These are phyloP conservation scores for Microplitis deprimator DNA, from an alignment of 2,888 invertebrate genomes.

Conservation along the genomic window DNA sequence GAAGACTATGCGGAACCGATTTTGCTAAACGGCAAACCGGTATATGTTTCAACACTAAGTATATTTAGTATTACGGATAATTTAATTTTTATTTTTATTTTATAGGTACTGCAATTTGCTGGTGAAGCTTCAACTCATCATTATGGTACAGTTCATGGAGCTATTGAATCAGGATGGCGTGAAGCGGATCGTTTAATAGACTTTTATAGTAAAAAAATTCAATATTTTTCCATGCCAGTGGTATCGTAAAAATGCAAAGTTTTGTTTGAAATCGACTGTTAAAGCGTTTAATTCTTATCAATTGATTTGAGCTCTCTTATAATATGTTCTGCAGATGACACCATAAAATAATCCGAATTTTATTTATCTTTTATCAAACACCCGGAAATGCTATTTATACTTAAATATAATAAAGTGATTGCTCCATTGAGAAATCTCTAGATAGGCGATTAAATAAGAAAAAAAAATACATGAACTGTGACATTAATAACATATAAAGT, in stretches of 20 bases:
- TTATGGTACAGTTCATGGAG: constrained; percentile 80
- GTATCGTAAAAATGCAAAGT: neutral
- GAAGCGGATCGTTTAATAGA: constrained; percentile 77
- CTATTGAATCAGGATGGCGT: constrained; percentile 79
- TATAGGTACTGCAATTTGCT: constrained; percentile 77
- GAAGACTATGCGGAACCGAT: constrained; percentile 74
- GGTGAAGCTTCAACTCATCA: constrained; percentile 78
- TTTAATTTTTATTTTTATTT: constrained; percentile 9
- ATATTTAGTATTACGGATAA: constrained; percentile 9
- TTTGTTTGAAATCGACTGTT: neutral
- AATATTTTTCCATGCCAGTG: neutral
- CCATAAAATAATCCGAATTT: no score
- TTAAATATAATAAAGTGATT: no score
- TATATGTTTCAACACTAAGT: constrained; percentile 18
- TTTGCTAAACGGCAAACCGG: constrained; percentile 65
- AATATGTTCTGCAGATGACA: no score
- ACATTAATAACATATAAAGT: no score
- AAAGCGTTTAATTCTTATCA: no score
- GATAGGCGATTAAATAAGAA: no score
- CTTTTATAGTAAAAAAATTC: constrained; percentile 28
- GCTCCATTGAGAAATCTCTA: no score
- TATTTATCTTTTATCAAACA: no score
- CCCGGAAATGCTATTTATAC: no score
- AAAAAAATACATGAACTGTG: no score
- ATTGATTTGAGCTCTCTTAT: no score